Base-by-base conservation (phyloP, 2,888 invertebrate genomes). In the Uropetala carovei region DNA sequence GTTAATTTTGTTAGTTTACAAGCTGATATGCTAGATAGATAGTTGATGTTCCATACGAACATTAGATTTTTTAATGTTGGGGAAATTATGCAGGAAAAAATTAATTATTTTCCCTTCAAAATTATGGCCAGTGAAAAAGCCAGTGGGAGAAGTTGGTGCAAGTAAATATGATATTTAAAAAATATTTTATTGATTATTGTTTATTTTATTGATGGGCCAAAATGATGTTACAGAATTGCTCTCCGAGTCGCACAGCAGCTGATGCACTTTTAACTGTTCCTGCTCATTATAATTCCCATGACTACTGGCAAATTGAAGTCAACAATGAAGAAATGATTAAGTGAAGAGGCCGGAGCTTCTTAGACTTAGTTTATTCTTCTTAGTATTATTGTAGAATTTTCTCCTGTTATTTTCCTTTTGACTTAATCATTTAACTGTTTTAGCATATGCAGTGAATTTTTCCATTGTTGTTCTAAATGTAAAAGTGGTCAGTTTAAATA, bases 211-310 rank as follows among this genome's bases (percentile, higher is more conserved):
- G 43, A 43, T 43, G 43, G 43, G 3, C 43, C 43, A 43, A 43
- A 43, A 43, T 43, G 43, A 11, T 75, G 27, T 96, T 95, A 27
- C 95, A 97, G 95, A 97, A 98, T 94, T 98, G 98, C 94, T 97
- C 96, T 92, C 96, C 96, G 92, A 96, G 95, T 93, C 95, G 98
- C 81, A 96, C 96, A 13, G 95, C 96, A 4, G 97, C 96, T 57
- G 98, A 98, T 93, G 98, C 98, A 7, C 95, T 98, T 92, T 95
- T 96, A 92, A 98, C 98, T 0, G 97, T 98, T 43, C 98, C 98
- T 0, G 96, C 97, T 5, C 98, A 98, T 95, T 97, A 96, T 94
- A 97, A 97, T 95, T 96, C 96, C 27, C 94, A 96, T 10, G 93
- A 94, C 92, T 92, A 93, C 60, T 93, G 93, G 93, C 58, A 92